phyloP scores from a whole-genome alignment of 2,888 invertebrate genomes.

The Neoitamus cyanurus region DNA sequence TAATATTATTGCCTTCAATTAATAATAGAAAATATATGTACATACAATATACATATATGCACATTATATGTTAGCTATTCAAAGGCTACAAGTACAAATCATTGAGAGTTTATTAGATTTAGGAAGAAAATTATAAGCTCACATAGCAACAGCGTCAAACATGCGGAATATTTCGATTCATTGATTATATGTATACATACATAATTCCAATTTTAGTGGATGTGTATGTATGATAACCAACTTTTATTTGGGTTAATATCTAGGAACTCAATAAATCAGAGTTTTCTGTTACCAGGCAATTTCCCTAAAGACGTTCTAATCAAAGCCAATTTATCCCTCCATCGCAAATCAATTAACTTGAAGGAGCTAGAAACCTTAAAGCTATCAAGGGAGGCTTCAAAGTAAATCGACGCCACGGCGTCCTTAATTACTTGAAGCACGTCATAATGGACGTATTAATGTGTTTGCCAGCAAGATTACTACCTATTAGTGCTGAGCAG shows the following conservation, averaged over 20 bases:
- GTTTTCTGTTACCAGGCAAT: not conserved
- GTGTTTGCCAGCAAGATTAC: not conserved
- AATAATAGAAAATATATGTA: too few species aligned
- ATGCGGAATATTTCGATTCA: too few species aligned
- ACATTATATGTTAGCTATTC: too few species aligned
- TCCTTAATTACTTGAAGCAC: not conserved
- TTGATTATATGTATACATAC: too few species aligned
- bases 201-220: too few species aligned
- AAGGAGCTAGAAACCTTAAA: not conserved
- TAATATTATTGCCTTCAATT: too few species aligned
- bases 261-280: not conserved
- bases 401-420: not conserved
- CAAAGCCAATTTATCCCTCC: not conserved
- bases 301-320: not conserved
- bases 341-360: not conserved
- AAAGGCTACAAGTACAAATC: too few species aligned
- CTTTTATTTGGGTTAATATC: not conserved
- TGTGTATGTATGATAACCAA: not conserved
- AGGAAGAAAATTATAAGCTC: too few species aligned
- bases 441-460: not conserved
- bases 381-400: not conserved
- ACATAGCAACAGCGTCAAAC: too few species aligned
- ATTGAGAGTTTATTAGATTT: too few species aligned
- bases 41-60: too few species aligned
- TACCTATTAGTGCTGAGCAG: not conserved